A percentile compares a stretch with the other conserved stretches of the same genome.
These are phyloP conservation scores for Sebastes cheni DNA, from an alignment of 2,797 vertebrate genomes.

Conservation along the genomic window DNA sequence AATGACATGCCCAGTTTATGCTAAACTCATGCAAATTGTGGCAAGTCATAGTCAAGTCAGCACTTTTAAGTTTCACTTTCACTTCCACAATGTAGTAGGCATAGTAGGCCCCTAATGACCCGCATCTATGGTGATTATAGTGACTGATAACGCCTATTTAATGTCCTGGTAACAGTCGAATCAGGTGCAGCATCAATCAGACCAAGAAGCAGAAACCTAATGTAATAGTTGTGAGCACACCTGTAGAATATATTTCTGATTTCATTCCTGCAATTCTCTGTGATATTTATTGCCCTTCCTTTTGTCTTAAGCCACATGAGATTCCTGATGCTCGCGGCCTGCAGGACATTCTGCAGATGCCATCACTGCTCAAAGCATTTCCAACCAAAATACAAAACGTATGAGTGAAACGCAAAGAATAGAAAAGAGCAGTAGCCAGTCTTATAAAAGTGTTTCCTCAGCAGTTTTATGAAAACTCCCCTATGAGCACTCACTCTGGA, in stretches of 20 bases:
- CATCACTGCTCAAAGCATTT: background rate
- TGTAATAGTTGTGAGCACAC: background rate
- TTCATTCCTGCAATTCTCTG: background rate
- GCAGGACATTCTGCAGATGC: constrained; percentile 43
- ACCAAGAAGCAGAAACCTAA: background rate
- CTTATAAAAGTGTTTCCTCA: constrained; percentile 27
- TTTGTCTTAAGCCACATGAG: background rate
- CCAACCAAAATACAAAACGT: background rate
- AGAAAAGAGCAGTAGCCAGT: background rate
- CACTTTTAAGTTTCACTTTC: too few relatives aligned
- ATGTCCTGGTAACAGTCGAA: too few relatives aligned
- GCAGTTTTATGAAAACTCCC: constrained; percentile 32
- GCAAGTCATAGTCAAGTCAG: too few relatives aligned
- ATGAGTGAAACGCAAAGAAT: background rate
- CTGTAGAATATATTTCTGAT: background rate
- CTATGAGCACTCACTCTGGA: constrained; percentile 22
- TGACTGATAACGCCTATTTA: too few relatives aligned
- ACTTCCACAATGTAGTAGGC: too few relatives aligned
- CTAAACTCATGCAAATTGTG: too few relatives aligned
- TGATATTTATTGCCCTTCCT: background rate
- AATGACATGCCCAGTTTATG: too few relatives aligned
- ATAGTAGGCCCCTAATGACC: too few relatives aligned
- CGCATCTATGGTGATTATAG: too few relatives aligned
- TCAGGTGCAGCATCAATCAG: too few relatives aligned
- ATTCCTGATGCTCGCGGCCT: background rate